Conservation (phyloP, 2,113 vertebrate species). For the Equus quagga region DNA sequence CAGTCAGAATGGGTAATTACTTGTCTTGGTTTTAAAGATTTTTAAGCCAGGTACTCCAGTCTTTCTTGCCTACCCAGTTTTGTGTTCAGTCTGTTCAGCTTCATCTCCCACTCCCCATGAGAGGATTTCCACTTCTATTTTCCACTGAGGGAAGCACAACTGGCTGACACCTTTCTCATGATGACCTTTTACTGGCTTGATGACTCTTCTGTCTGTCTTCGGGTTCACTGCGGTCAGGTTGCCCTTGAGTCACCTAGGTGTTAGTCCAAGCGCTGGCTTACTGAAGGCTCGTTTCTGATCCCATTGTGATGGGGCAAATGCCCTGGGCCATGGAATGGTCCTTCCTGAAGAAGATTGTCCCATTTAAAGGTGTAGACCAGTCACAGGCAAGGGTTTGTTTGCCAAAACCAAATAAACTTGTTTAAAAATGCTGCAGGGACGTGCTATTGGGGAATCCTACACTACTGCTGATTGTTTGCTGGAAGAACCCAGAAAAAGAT, state of each 20-base stretch:
- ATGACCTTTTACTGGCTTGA: background rate
- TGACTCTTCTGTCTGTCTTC: background rate
- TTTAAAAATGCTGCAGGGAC: background rate
- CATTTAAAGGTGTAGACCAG: background rate
- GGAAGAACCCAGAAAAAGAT: background rate
- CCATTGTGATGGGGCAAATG: background rate
- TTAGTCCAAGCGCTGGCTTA: background rate
- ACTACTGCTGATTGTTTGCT: background rate
- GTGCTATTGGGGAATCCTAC: fast-evolving
- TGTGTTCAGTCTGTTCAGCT: background rate
- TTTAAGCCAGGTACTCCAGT: background rate
- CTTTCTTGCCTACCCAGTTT: background rate
- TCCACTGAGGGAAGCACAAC: background rate
- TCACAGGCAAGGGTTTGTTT: background rate
- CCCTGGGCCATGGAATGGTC: background rate
- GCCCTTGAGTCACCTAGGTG: background rate
- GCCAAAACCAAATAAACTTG: background rate
- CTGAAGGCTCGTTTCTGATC: background rate
- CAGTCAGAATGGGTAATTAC: background rate
- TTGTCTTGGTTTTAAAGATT: background rate
- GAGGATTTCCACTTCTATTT: background rate
- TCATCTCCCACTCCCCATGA: background rate
- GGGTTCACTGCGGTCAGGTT: background rate
- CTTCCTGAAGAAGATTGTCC: background rate
- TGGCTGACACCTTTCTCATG: background rate